phyloP scores from a whole-genome alignment of 1,140 invertebrate genomes.

The Trinorchestia longiramus region DNA sequence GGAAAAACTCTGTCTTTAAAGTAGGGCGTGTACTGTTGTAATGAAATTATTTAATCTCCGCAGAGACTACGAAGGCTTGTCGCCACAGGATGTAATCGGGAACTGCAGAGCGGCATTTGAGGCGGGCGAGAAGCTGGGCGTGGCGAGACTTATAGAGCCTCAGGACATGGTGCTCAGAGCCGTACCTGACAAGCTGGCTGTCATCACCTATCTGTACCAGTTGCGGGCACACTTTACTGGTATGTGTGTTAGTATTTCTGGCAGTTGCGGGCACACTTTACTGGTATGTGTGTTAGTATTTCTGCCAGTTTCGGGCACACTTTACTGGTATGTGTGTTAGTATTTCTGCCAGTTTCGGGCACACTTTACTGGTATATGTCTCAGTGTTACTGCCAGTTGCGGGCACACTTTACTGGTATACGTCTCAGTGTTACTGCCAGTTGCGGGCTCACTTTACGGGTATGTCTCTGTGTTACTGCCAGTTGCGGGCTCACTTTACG shows the following conservation, averaged over 20 bases:
- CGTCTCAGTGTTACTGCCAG: too few species aligned
- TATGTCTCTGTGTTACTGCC: too few species aligned
- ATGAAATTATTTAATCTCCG: too few species aligned
- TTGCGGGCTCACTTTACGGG: constrained; percentile 67
- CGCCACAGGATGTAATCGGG: constrained; percentile 87
- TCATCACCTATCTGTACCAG: constrained; percentile 95
- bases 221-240: constrained; percentile 67
- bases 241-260: constrained; percentile 82
- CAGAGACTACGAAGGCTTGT: constrained; percentile 88
- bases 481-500: constrained; percentile 71
- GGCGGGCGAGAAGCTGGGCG: constrained; percentile 90
- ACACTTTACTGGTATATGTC: constrained; percentile 72
- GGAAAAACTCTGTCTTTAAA: too few species aligned
- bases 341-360: constrained; percentile 76
- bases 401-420: constrained; percentile 66
- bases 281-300: constrained; percentile 62
- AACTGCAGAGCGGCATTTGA: constrained; percentile 88
- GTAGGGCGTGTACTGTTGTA: too few species aligned
- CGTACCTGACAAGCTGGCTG: constrained; percentile 88
- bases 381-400: constrained; percentile 62
- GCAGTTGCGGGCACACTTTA: constrained; percentile 73
- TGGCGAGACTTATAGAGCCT: constrained; percentile 91
- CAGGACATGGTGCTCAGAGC: constrained; percentile 92
- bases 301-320: constrained; percentile 73
- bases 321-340: constrained; percentile 65